These are phyloP conservation scores for Apostichopus leukothele DNA, from an alignment of 53 echinoderm and acorn worm genomes.

Conservation along the genomic window DNA sequence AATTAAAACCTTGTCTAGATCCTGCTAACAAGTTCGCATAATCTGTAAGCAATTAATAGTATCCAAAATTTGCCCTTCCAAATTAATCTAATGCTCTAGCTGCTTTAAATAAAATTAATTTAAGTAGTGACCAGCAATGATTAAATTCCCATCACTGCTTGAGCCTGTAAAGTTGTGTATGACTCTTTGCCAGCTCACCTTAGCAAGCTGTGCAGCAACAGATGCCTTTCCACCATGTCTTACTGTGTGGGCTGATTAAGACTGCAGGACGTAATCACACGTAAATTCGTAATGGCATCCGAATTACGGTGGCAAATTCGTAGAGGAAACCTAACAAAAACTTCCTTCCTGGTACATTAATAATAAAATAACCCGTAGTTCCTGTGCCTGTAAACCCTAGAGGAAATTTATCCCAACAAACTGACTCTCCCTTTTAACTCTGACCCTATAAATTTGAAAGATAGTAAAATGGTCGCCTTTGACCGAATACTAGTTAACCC, in stretches of 20 bases:
- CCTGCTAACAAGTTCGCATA: too few relatives aligned
- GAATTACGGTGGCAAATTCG: neutral
- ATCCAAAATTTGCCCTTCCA: too few relatives aligned
- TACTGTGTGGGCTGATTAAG: constrained; percentile 11
- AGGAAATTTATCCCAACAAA: too few relatives aligned
- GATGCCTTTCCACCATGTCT: neutral
- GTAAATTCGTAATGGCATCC: neutral
- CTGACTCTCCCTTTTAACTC: too few relatives aligned
- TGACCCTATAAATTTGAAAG: too few relatives aligned
- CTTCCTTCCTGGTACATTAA: neutral
- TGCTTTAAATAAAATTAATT: too few relatives aligned
- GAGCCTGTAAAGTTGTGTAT: neutral
- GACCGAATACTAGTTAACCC: too few relatives aligned
- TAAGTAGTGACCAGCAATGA: neutral
- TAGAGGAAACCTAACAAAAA: neutral
- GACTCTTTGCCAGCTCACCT: neutral
- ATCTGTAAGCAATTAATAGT: too few relatives aligned
- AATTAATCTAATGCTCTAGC: too few relatives aligned
- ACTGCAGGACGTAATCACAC: neutral
- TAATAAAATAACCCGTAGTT: neutral
- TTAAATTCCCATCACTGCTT: neutral
- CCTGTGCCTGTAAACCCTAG: too few relatives aligned
- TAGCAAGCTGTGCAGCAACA: neutral
- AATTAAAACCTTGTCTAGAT: too few relatives aligned
- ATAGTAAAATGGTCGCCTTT: too few relatives aligned